phyloP scores from a whole-genome alignment of 1,140 invertebrate species.

The Parapsyche elsis region DNA sequence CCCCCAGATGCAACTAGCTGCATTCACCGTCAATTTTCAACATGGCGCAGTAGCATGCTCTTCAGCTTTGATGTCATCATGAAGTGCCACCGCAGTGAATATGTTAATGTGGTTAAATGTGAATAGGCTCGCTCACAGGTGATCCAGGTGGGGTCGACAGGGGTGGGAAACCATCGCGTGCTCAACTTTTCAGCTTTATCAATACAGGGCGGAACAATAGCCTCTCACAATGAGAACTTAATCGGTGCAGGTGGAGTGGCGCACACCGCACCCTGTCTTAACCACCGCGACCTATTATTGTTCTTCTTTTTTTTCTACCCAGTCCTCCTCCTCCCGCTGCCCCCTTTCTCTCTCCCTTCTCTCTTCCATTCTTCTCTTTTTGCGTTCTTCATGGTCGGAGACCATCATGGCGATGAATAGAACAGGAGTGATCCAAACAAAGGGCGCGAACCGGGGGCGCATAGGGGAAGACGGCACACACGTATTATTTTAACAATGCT shows the following conservation, averaged over 20 bases:
- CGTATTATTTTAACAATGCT: constrained; percentile 44
- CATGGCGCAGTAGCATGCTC: too few relatives aligned
- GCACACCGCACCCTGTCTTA: constrained; percentile 48
- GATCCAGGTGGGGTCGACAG: background rate
- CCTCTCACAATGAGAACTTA: constrained; percentile 54
- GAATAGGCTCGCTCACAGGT: background rate
- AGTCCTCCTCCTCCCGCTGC: background rate
- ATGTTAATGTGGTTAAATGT: background rate
- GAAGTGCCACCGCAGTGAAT: too few relatives aligned
- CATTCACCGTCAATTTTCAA: too few relatives aligned
- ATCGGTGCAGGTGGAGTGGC: constrained; percentile 54
- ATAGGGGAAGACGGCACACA: constrained; percentile 30
- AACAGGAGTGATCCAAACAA: constrained; percentile 42
- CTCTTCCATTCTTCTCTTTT: constrained; percentile 35
- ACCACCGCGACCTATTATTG: constrained; percentile 47
- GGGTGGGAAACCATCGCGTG: constrained; percentile 32
- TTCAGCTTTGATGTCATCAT: too few relatives aligned
- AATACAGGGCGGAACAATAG: constrained; percentile 53
- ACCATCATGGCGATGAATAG: constrained; percentile 39
- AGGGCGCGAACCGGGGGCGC: constrained; percentile 18
- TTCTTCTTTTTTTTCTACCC: background rate
- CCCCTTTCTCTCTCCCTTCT: constrained; percentile 28
- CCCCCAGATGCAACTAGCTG: too few relatives aligned
- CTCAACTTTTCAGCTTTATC: constrained; percentile 50
- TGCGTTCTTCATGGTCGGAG: constrained; percentile 24